Evolutionary conservation across 2,113 vertebrate genomes (phyloP).

Genomic region (Penelope pileata): DNA sequence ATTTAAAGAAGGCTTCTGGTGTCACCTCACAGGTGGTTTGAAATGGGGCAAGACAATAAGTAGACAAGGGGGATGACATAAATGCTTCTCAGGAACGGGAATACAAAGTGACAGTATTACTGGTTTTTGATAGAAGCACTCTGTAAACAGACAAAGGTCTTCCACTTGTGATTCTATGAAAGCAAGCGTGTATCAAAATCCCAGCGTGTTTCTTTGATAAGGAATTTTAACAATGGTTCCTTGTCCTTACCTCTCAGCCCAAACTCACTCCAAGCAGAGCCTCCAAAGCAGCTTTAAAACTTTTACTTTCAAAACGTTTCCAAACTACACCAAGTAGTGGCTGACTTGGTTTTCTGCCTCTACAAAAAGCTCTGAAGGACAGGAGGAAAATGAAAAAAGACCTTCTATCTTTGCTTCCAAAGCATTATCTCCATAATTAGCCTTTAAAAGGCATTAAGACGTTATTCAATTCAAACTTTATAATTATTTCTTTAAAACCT

Average conservation of each 20-base stretch:
- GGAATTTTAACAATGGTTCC: neutral
- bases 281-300: neutral
- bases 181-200: neutral
- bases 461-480: neutral
- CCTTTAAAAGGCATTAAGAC: neutral
- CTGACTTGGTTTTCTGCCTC: neutral
- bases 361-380: neutral
- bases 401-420: neutral
- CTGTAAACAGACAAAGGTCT: neutral
- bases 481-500: neutral
- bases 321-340: neutral
- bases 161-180: neutral
- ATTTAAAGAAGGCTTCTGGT: neutral
- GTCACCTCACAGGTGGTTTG: neutral
- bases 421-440: neutral
- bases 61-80: neutral
- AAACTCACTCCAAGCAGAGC: neutral
- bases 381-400: neutral
- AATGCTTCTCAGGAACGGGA: neutral
- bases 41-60: neutral
- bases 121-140: neutral
- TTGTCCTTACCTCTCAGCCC: neutral
- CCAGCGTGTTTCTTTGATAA: neutral
- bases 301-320: neutral
- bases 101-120: neutral